Conservation (phyloP, 2,888 invertebrate genomes). For the Toxonevra muliebris region DNA sequence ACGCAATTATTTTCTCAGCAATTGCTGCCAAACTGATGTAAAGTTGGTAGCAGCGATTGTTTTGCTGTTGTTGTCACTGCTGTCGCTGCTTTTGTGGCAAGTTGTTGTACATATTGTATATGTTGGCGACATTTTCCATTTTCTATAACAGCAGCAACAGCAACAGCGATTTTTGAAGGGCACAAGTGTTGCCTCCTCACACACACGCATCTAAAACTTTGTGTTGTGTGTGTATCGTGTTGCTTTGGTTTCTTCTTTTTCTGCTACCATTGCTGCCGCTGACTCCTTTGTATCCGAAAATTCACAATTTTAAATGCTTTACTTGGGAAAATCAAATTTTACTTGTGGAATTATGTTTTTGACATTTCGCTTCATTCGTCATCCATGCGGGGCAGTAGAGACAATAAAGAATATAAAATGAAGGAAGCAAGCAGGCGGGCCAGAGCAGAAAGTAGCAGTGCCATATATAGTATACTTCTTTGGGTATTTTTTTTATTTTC, state of each 20-base stretch:
- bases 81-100: slow-evolving; percentile 1
- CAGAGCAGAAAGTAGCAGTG: too few species aligned
- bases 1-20: slow-evolving; percentile 38
- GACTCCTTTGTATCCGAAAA: neutral
- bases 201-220: slow-evolving; percentile 32
- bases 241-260: slow-evolving; percentile 6
- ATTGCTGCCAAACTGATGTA: slow-evolving; percentile 26
- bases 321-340: too few species aligned
- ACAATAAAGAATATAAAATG: neutral
- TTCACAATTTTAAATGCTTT: neutral
- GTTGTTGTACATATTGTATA: slow-evolving; percentile 45
- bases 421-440: neutral
- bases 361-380: slow-evolving; percentile 63
- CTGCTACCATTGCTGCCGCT: neutral
- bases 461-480: neutral
- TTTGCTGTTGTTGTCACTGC: slow-evolving; percentile 11
- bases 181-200: slow-evolving; percentile 30
- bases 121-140: slow-evolving; percentile 60
- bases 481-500: slow-evolving; percentile 9
- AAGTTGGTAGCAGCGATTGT: slow-evolving; percentile 15
- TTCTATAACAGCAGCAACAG: slow-evolving; percentile 32
- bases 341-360: slow-evolving; percentile 46
- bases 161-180: slow-evolving; percentile 29
- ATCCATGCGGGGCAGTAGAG: slow-evolving; percentile 41
- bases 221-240: slow-evolving; percentile 9